These are phyloP conservation scores for Cecidostiba fungosa DNA, from an alignment of 2,888 invertebrate species.

Conservation along the genomic window DNA sequence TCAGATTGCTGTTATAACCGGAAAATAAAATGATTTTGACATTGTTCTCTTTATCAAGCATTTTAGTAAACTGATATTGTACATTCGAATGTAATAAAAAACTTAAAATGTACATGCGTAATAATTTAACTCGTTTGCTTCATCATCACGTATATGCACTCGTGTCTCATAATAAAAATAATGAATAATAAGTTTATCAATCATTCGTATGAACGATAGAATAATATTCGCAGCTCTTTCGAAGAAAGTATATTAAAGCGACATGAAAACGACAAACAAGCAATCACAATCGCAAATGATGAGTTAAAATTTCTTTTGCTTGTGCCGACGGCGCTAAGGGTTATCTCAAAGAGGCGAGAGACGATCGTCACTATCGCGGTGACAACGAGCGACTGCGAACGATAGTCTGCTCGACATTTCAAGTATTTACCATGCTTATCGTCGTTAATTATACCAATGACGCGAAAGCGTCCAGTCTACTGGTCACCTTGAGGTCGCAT, in stretches of 20 bases:
- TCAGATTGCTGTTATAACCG: no score
- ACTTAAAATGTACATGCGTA: no score
- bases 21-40: no score
- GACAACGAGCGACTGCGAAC: conserved; percentile 19
- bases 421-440: conserved; percentile 38
- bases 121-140: no score
- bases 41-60: no score
- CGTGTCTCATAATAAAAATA: no score
- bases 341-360: conserved; percentile 54
- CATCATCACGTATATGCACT: no score
- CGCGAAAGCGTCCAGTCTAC: neutral
- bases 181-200: no score
- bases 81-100: no score
- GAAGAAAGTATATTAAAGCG: neutral
- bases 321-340: conserved; percentile 39
- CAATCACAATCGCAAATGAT: neutral
- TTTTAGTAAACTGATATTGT: no score
- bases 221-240: neutral
- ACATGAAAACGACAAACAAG: neutral
- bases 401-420: neutral
- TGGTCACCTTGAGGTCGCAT: conserved; percentile 47
- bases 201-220: no score
- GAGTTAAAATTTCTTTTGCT: conserved; percentile 54
- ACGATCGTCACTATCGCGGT: conserved; percentile 47
- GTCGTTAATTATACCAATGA: conserved; percentile 49